Base-by-base conservation (phyloP, 2,113 vertebrate species). In the Lepus timidus region DNA sequence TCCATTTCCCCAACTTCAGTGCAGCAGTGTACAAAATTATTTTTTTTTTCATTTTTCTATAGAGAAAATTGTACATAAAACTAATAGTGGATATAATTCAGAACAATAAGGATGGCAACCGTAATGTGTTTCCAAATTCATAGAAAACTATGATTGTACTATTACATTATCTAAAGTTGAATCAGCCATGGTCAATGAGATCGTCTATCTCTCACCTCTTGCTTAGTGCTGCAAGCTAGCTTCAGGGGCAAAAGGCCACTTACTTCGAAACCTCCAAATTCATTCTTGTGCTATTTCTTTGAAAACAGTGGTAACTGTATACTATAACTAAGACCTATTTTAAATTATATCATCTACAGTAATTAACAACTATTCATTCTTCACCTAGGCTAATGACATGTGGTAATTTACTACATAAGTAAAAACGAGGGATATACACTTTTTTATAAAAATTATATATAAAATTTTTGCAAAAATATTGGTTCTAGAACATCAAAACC, bases 401-500 rank as follows among this genome's bases (percentile, higher is more conserved):
- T 82, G 27, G 9, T 74, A 85, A 55, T 78, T 78, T 91, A 2
- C 12, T 93, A 25, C 39, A 3, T 90, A 61, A 80, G 85, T 36
- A 82, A 92, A 16, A n/a, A 10, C 39, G n/a, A 95, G 2, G 27
- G 55, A 83, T 90, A 85, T 4, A 17, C 52, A 85, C 36, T 86
- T 64, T 58, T 33, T 80, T 5, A 58, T n/a, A 58, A 75, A 84
- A 36, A 80, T 86, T 64, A 51, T 33, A 83, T 7, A 51, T 29
- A 64, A 75, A 87, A 71, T n/a, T 90, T 90, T 75, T 44, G 58
- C 36, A 16, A 81, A 88, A 95, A 84, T 58, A 74, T 88, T 92
- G 10, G 12, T 52, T 82, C 71, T 65, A 71, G 1, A 80, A 20
- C 16, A 62, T 64, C 6, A 55, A 91, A 95, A 67, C n/a, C 5